Evolutionary conservation across 2,888 invertebrate species (phyloP).

Genomic region (Branchipolynoe longqiensis): DNA sequence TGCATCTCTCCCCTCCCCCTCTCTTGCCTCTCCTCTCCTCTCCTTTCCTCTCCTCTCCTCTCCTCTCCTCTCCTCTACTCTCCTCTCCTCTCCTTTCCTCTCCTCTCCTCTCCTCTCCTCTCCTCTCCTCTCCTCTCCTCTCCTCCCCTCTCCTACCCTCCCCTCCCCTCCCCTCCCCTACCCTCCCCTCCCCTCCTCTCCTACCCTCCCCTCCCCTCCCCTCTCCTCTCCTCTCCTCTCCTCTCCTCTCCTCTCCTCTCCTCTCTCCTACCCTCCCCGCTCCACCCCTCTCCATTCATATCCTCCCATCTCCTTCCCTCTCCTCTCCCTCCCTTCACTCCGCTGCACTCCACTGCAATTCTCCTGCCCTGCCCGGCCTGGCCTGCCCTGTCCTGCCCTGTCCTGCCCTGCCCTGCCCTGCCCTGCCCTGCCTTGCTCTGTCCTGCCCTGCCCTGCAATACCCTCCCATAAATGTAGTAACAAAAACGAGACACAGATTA

Average conservation of each 20-base stretch:
- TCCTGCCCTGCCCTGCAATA: too few relatives aligned
- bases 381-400: background rate
- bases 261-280: background rate
- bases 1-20: background rate
- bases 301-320: background rate
- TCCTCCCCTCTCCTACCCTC: too few relatives aligned
- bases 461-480: too few relatives aligned
- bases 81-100: background rate
- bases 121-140: background rate
- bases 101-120: background rate
- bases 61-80: background rate
- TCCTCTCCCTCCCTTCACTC: background rate
- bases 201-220: background rate
- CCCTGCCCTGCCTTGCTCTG: too few relatives aligned
- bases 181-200: too few relatives aligned
- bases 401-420: background rate
- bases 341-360: background rate
- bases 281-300: background rate
- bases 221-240: background rate
- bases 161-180: too few relatives aligned
- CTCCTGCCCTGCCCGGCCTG: background rate
- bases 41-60: background rate
- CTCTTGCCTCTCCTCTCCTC: background rate
- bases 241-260: background rate
- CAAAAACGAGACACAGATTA: too few relatives aligned